Percentiles rank a stretch among this genome's conserved stretches.
These are phyloP conservation scores for Apotomis turbidana DNA, from an alignment of 2,888 invertebrate genomes.

Conservation along the genomic window DNA sequence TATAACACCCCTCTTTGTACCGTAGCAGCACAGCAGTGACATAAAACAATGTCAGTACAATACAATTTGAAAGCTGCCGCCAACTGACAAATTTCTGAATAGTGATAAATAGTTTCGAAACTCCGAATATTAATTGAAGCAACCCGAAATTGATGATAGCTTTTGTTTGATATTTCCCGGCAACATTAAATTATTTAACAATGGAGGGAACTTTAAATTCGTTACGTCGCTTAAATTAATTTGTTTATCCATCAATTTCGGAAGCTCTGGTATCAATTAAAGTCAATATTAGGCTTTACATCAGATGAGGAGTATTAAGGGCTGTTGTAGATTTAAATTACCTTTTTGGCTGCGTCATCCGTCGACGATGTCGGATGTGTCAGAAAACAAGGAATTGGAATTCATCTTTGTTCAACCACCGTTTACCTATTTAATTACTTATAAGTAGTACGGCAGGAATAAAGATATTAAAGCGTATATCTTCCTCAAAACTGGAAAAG, in stretches of 20 bases:
- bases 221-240: constrained; percentile 33
- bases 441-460: no score
- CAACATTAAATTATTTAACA: constrained; percentile 33
- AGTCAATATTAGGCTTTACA: constrained; percentile 17
- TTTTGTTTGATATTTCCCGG: constrained; percentile 39
- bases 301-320: background rate
- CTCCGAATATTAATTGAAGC: constrained; percentile 29
- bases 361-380: no score
- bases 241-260: constrained; percentile 33
- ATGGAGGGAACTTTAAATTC: constrained; percentile 30
- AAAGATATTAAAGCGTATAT: no score
- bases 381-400: no score
- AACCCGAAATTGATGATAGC: constrained; percentile 27
- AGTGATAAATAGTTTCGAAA: constrained; percentile 33
- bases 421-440: no score
- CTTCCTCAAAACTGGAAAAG: no score
- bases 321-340: no score
- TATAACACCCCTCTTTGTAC: no score
- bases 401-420: no score
- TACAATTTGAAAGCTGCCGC: background rate
- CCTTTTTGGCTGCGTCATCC: no score
- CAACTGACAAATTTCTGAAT: constrained; percentile 10
- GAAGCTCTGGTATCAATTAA: constrained; percentile 25
- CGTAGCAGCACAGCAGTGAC: no score
- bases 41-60: no score